Base-by-base conservation (phyloP, 2,888 invertebrate species). In the Trichogramma dendrolimi region DNA sequence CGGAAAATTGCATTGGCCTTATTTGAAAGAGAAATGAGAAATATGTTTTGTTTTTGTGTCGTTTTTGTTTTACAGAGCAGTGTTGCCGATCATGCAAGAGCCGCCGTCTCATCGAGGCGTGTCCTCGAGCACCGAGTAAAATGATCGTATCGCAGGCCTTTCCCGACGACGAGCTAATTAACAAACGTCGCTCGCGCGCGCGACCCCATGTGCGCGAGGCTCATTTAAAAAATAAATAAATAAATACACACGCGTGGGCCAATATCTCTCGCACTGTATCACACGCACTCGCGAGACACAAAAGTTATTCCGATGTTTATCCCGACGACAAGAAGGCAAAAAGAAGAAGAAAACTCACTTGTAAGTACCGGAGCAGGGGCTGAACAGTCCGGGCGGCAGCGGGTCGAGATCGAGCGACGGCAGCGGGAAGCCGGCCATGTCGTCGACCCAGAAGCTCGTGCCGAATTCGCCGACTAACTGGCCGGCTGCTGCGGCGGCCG, bases 331-430 rank as follows among this genome's bases (percentile, higher is more conserved):
- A 42, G 43, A 7, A 11, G 6, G 6, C 43, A 42, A 5, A 7
- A 51, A 27, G 27, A 38, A 54, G 38, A 43, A 54, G 39, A 6
- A 38, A 38, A 82, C 86, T 85, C 72, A 88, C 88, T 89, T 90
- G 82, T 90, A 91, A 56, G 83, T 82, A 63, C 87, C 87, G 62
- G 90, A 86, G 76, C 90, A 90, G 0, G 93, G 92, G 55, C 92
- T 91, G 79, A 94, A 92, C 4, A 93, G 89, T 72, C 94, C 93
- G 58, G 94, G 85, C 0, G 94, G 92, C 68, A 94, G 79, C 6
- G 93, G 92, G 74, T 95, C 94, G 75, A 94, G 83, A 75, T 94
- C 94, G 70, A 94, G 80, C 0, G 90, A 85, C 39, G 92, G 91
- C 70, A 94, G 80, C 1, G 92, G 88, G 81, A 92, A 93, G 46